Base-by-base conservation (phyloP, 2,888 invertebrate genomes). In the Heliothis peltigera region DNA sequence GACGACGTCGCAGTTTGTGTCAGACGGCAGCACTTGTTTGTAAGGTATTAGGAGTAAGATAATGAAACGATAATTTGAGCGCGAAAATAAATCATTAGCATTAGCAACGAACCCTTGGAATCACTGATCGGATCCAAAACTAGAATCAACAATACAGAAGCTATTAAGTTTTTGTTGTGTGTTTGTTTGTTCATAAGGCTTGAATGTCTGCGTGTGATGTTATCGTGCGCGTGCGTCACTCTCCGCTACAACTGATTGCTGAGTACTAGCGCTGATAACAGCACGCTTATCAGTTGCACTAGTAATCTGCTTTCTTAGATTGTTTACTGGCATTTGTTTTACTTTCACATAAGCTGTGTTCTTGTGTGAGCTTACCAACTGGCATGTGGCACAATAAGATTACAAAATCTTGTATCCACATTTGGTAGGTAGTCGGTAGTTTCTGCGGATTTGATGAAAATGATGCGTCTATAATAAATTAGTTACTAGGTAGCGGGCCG, bases 231-330 rank as follows among this genome's bases (percentile, higher is more conserved):
- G 46, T 56, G 73, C 77, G 76, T 75, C 77, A 77, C 74, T 67
- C 22, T 49, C 49, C 62, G 62, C 59, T 51, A 56, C 64, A 66
- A 63, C 54, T 61, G 59, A 53, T n/a, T n/a, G n/a, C 64, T 73
- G 77, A 32, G 64, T 66, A 75, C 72, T 67, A 74, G 44, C 59
- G 43, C 63, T 70, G 83, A 83, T 83, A 81, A 80, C 62, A 59
- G 17, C 59, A 5, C 47, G 49, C 62, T 81, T 83, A 83, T 83
- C 83, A 73, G 66, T 32, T 63, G 64, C 59, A 63, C 52, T 68
- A 51, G 17, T 71, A 75, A 80, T 74, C 76, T 70, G 64, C 68
- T 82, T 76, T 76, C 78, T 71, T 80, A 51, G 60, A 55, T 55
- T 64, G 49, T 65, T 76, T 70, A 49, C 55, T 61, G 49, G 53